A percentile compares a stretch with the other conserved stretches of the same genome.
phyloP scores from a whole-genome alignment of 2,113 vertebrate species.

The Triplophysa tibetana region DNA sequence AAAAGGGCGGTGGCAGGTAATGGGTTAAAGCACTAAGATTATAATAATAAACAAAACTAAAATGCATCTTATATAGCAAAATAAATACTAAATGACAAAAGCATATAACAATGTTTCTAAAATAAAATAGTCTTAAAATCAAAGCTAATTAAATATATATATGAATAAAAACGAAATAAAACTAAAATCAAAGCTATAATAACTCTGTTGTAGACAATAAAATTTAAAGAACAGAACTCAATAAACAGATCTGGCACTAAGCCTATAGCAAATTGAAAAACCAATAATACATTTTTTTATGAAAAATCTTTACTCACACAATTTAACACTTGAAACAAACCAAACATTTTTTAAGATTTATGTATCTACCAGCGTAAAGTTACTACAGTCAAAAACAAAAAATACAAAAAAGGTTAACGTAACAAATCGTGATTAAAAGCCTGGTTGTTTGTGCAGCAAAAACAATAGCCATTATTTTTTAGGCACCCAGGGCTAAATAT shows the following conservation, averaged over 20 bases:
- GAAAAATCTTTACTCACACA: slow-evolving; percentile 53
- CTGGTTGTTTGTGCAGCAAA: slow-evolving; percentile 50
- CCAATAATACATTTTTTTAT: slow-evolving; percentile 3
- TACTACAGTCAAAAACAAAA: slow-evolving; percentile 46
- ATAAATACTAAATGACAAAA: no score
- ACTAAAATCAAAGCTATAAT: no score
- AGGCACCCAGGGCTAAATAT: slow-evolving; percentile 51
- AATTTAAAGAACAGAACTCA: no score
- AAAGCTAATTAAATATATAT: no score
- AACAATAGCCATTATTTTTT: slow-evolving; percentile 35
- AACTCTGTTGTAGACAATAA: no score
- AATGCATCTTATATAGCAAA: no score
- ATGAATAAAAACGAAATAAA: no score
- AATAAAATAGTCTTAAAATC: no score
- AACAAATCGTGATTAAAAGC: slow-evolving; percentile 47
- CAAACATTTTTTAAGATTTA: slow-evolving; percentile 33
- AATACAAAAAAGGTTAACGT: slow-evolving; percentile 54
- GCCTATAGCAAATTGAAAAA: background rate
- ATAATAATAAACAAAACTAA: no score
- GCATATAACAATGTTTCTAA: no score
- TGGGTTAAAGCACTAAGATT: no score
- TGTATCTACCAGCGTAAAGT: slow-evolving; percentile 32
- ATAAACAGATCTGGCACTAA: background rate
- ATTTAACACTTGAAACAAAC: slow-evolving; percentile 46
- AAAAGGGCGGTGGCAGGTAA: no score